Evolutionary conservation across 1,140 invertebrate species (phyloP).

Genomic region (Ceratoteleas bidentatus): DNA sequence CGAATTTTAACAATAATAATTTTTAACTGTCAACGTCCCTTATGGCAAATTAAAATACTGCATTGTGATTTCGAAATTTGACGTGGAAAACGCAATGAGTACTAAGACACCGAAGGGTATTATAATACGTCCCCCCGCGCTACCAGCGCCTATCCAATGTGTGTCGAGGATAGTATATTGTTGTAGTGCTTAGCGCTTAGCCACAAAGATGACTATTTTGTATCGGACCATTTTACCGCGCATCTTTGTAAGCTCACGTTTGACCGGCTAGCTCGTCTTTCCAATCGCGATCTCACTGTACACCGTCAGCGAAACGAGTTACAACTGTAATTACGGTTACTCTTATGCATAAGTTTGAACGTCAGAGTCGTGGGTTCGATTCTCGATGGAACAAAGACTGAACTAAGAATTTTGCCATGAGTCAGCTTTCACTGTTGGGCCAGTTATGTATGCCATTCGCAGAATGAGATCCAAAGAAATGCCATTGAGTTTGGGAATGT

Average conservation of each 20-base stretch:
- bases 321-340: conserved; percentile 20
- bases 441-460: background rate
- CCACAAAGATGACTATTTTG: conserved; percentile 58
- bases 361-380: conserved; percentile 13
- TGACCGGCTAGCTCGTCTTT: conserved; percentile 40
- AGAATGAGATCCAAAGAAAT: background rate
- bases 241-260: conserved; percentile 53
- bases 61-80: background rate
- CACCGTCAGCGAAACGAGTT: conserved; percentile 19
- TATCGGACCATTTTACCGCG: conserved; percentile 36
- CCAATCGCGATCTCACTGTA: conserved; percentile 30
- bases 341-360: conserved; percentile 24
- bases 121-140: conserved; percentile 8
- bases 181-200: conserved; percentile 50
- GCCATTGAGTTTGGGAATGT: too few species aligned
- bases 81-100: background rate
- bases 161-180: conserved; percentile 22
- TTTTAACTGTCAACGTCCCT: too few species aligned
- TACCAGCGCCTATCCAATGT: background rate
- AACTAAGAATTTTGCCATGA: conserved; percentile 1
- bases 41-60: too few species aligned
- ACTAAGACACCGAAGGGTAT: conserved; percentile 12
- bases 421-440: background rate
- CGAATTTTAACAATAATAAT: too few species aligned
- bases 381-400: conserved; percentile 54